Conservation (phyloP, 1,140 invertebrate genomes). For the Heliconius nattereri region DNA sequence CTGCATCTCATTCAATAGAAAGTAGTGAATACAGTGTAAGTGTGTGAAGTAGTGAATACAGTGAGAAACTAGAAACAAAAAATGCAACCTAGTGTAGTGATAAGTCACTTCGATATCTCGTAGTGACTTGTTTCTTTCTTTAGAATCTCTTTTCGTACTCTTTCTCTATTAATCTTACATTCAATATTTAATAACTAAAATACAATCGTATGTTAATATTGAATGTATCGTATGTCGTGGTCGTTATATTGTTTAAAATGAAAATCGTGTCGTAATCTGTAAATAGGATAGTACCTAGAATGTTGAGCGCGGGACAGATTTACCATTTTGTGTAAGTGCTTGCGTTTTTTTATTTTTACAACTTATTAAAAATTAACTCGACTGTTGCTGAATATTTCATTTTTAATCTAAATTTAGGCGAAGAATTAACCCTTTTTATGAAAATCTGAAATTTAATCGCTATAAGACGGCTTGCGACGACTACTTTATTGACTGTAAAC, state of each 20-base stretch:
- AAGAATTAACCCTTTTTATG: background rate
- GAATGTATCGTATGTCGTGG: too few species aligned
- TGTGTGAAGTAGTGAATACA: too few species aligned
- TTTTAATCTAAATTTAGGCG: slow-evolving; percentile 2
- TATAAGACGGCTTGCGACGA: background rate
- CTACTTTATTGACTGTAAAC: background rate
- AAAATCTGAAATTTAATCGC: background rate
- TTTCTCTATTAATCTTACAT: too few species aligned
- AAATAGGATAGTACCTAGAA: background rate
- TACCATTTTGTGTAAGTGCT: slow-evolving; percentile 13
- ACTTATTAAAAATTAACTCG: slow-evolving; percentile 11
- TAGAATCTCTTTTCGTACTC: too few species aligned
- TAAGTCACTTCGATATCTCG: too few species aligned
- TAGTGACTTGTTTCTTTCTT: too few species aligned
- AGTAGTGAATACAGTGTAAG: too few species aligned
- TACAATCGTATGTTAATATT: too few species aligned
- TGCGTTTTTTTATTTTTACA: slow-evolving; percentile 7
- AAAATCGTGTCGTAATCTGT: background rate
- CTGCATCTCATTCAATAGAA: too few species aligned
- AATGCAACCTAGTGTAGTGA: too few species aligned
- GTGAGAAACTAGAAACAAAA: too few species aligned
- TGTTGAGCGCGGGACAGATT: slow-evolving; percentile 8
- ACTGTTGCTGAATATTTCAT: slow-evolving; percentile 5
- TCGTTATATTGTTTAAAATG: background rate
- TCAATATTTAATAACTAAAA: too few species aligned